phyloP scores from a whole-genome alignment of 1,140 invertebrate species.

The Nymphalis io region DNA sequence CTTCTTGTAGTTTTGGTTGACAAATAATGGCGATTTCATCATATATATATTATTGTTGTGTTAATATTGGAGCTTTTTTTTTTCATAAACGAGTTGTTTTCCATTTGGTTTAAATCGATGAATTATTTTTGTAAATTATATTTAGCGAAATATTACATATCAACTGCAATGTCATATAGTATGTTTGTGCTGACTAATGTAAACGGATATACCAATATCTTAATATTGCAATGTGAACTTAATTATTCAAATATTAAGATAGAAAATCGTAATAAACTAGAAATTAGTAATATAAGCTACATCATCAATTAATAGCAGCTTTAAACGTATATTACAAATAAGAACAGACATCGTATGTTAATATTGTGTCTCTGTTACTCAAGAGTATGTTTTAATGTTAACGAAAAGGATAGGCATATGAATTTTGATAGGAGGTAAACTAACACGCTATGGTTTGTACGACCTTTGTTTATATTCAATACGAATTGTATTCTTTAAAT shows the following conservation, averaged over 20 bases:
- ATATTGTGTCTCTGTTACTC: constrained; percentile 9
- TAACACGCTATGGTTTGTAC: background rate
- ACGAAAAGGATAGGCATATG: background rate
- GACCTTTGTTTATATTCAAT: background rate
- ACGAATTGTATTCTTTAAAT: constrained; percentile 1
- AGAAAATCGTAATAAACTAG: background rate
- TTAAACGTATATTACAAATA: constrained; percentile 1
- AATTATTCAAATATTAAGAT: background rate
- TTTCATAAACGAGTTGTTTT: no score
- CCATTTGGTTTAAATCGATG: no score
- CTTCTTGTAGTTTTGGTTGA: no score
- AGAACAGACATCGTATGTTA: background rate
- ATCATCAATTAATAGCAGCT: constrained; percentile 20
- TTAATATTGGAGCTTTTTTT: no score
- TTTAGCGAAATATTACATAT: background rate
- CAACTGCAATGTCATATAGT: background rate
- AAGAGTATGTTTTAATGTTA: background rate
- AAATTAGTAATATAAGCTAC: constrained; percentile 8
- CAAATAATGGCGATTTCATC: no score
- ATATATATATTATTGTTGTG: no score
- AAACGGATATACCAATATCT: background rate
- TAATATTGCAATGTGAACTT: background rate
- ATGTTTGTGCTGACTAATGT: background rate
- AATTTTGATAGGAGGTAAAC: background rate
- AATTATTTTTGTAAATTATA: background rate